A percentile compares a stretch with the other conserved stretches of the same genome.
These are phyloP conservation scores for Menidia beryllina DNA, from an alignment of 2,113 vertebrate species.

Conservation along the genomic window DNA sequence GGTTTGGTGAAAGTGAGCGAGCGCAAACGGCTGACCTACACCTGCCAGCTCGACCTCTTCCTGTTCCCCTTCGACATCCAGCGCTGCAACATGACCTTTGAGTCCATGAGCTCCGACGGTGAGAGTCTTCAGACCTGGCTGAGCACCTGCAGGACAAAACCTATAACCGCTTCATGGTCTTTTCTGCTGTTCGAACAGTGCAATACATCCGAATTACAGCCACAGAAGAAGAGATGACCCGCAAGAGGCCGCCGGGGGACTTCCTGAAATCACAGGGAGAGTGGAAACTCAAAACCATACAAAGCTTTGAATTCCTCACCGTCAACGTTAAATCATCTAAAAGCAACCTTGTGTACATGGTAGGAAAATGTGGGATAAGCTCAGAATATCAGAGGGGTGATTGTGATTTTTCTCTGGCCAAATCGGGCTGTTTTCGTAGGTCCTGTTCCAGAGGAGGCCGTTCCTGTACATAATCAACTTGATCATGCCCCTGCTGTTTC, in stretches of 20 bases:
- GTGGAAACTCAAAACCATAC: slow-evolving; percentile 40
- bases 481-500: slow-evolving; percentile 77
- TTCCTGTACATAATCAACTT: slow-evolving; percentile 81
- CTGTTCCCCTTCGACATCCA: slow-evolving; percentile 72
- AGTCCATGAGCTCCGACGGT: slow-evolving; percentile 12
- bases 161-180: not conserved
- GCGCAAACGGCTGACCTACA: slow-evolving; percentile 41
- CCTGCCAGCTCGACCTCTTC: slow-evolving; percentile 52
- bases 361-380: not conserved
- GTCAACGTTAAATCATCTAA: rapidly evolving
- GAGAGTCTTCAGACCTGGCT: not conserved
- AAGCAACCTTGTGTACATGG: not conserved
- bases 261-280: slow-evolving; percentile 51
- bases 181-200: not conserved
- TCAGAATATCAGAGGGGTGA: not conserved
- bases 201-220: not conserved
- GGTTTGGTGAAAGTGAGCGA: not conserved
- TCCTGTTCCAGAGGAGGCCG: slow-evolving; percentile 75
- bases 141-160: not conserved
- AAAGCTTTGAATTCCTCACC: rapidly evolving
- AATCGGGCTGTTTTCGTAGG: slow-evolving; percentile 49
- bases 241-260: rapidly evolving
- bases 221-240: rapidly evolving
- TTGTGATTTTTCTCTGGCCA: not conserved
- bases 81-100: slow-evolving; percentile 52